Evolutionary conservation across 2,888 invertebrate species (phyloP), one percentile per base, ranked within the genome.

Genomic region (Pachycephus smyrnensis): DNA sequence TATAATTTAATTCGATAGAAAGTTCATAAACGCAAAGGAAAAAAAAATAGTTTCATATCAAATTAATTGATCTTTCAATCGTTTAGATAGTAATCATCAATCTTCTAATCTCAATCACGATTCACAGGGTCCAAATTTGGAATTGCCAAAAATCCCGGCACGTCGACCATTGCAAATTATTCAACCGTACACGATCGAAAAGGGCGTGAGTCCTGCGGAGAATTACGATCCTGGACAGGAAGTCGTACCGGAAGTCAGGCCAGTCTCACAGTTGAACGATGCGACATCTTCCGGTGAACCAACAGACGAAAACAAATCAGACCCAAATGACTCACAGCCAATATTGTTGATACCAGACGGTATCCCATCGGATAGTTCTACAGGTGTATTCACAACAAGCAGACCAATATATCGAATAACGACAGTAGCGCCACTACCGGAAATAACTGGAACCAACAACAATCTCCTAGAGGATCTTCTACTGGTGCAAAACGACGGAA

Each of bases 401-500:
- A 30, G 69, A 15, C 80, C 6, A 55, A 75, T 12, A 69, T 68
- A n/a, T 36, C 12, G 15, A 55, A 75, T 68, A 69, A 73, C 69
- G 55, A 71, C 12, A 31, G 32, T n/a, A 75, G 69, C 33, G 12
- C 30, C 75, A 68, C 36, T 40, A 15, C 15, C 40, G 15, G 40
- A 40, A 40, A 15, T 40, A 40, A 40, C 40, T 40, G 40, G 15
- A 4, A 40, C 40, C 4, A 15, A 15, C 40, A 40, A 15, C 15
- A 40, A 40, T 40, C 40, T 40, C 40, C 40, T 40, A 1, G 69
- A 69, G 30, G 69, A 69, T 69, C 80, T 85, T 68, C 78, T 86
- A 68, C 71, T 83, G 23, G 79, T 85, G 1, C 82, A 86, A 73
- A 86, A 85, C 11, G 82, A 84, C 31, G 88, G 87, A 6, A 86